phyloP scores from a whole-genome alignment of 2,113 vertebrate species.

The Procavia capensis region DNA sequence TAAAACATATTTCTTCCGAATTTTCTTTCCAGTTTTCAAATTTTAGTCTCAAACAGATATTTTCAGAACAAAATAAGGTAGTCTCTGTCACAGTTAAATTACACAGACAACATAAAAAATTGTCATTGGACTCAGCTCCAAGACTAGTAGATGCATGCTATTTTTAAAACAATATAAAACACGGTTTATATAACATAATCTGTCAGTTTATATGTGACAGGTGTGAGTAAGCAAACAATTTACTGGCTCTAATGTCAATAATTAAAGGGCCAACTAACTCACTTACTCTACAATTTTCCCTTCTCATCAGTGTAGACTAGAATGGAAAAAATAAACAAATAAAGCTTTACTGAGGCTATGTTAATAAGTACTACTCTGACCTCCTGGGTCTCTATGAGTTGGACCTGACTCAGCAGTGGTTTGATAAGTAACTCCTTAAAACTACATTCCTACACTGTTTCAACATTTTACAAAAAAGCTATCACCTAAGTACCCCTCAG shows the following conservation, averaged over 20 bases:
- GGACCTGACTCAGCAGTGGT: too few relatives aligned
- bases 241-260: not conserved
- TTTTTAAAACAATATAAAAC: not conserved
- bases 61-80: not conserved
- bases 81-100: not conserved
- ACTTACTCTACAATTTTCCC: not conserved
- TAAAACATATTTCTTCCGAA: not conserved
- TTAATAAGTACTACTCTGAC: too few relatives aligned
- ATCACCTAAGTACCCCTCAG: not conserved
- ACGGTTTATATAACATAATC: not conserved
- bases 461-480: not conserved
- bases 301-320: not conserved
- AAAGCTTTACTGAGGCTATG: too few relatives aligned
- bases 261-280: not conserved
- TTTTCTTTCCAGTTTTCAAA: not conserved
- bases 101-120: not conserved
- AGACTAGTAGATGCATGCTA: not conserved
- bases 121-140: not conserved
- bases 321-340: too few relatives aligned
- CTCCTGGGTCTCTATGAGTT: too few relatives aligned
- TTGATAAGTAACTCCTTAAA: not conserved
- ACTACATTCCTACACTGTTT: not conserved
- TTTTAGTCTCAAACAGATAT: not conserved
- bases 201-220: not conserved
- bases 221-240: not conserved